Evolutionary conservation across 2,888 invertebrate genomes (phyloP).

Genomic region (Nomada goodeniana): DNA sequence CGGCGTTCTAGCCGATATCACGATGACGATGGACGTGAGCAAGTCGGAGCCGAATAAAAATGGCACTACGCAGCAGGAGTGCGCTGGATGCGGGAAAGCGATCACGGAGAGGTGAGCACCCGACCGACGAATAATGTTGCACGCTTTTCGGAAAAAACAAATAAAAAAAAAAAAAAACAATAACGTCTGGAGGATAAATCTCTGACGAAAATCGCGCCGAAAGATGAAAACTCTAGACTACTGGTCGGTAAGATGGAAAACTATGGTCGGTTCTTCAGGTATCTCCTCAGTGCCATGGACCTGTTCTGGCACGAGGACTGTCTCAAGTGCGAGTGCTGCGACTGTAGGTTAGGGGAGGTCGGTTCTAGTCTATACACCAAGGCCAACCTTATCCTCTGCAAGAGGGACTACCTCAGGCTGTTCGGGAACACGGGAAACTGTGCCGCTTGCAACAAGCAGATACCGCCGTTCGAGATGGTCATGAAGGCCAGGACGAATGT

Average conservation of each 20-base stretch:
- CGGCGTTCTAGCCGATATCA: slow-evolving; percentile 83
- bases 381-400: slow-evolving; percentile 97
- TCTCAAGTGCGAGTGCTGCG: slow-evolving; percentile 98
- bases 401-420: slow-evolving; percentile 97
- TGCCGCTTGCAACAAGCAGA: slow-evolving; percentile 98
- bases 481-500: slow-evolving; percentile 99
- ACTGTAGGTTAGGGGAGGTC: slow-evolving; percentile 97
- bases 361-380: slow-evolving; percentile 98
- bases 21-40: slow-evolving; percentile 95
- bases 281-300: slow-evolving; percentile 95
- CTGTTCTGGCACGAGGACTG: slow-evolving; percentile 99
- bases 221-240: slow-evolving; percentile 9
- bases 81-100: slow-evolving; percentile 97
- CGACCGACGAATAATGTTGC: background rate
- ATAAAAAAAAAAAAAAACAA: too few species aligned
- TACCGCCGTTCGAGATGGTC: slow-evolving; percentile 99
- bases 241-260: slow-evolving; percentile 72
- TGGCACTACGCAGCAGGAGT: slow-evolving; percentile 89
- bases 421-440: slow-evolving; percentile 98
- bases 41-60: slow-evolving; percentile 88
- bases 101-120: slow-evolving; percentile 91
- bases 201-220: background rate
- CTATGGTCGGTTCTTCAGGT: slow-evolving; percentile 85
- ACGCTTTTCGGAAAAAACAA: background rate
- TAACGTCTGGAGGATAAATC: background rate